A percentile compares a stretch with the other conserved stretches of the same genome.
Evolutionary conservation across 2,888 invertebrate genomes (phyloP).

Genomic region (Sinelater perroti): DNA sequence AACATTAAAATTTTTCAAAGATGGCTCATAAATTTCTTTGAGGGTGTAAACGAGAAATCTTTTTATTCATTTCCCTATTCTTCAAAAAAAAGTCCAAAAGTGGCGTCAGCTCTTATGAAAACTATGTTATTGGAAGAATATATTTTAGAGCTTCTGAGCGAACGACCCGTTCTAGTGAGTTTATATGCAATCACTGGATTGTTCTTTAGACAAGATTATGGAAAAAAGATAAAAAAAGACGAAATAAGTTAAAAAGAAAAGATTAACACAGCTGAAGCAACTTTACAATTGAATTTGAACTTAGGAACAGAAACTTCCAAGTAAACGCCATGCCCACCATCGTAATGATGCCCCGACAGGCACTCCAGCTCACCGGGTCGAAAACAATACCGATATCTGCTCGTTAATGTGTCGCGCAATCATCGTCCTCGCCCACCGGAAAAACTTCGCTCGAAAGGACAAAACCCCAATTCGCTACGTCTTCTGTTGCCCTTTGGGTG

Average conservation of each 20-base stretch:
- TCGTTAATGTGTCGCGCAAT: slow-evolving; percentile 7
- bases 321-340: slow-evolving; percentile 5
- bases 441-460: slow-evolving; percentile 1
- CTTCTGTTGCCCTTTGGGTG: background rate
- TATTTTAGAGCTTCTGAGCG: no score
- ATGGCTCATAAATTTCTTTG: no score
- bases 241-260: background rate
- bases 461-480: background rate
- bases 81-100: no score
- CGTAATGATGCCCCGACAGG: slow-evolving; percentile 10
- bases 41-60: no score
- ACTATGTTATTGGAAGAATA: no score
- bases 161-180: no score
- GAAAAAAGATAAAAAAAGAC: background rate
- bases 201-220: no score
- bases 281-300: background rate
- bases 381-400: slow-evolving; percentile 27
- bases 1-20: no score
- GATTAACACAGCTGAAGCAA: background rate
- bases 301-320: background rate
- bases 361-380: slow-evolving; percentile 34
- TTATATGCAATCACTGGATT: no score
- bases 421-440: slow-evolving; percentile 10
- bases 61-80: no score
- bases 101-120: no score